These are phyloP conservation scores for Mirza zaza DNA, from an alignment of 2,113 vertebrate genomes.

Conservation along the genomic window DNA sequence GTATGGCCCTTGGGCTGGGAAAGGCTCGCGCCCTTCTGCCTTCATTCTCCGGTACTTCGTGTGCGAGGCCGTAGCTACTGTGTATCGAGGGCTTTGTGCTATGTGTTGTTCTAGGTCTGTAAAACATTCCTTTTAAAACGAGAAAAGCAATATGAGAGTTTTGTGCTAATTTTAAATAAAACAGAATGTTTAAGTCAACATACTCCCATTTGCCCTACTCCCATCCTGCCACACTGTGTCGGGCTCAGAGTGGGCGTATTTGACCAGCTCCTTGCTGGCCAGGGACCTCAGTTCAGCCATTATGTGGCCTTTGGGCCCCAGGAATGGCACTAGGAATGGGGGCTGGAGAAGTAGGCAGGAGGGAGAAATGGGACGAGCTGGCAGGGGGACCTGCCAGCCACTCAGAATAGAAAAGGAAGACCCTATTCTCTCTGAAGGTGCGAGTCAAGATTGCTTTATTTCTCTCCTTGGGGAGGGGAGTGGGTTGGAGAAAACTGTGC, in stretches of 20 bases:
- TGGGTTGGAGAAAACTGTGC: neutral
- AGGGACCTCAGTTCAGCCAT: neutral
- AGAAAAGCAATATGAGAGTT: slow-evolving; percentile 49
- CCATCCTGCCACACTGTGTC: neutral
- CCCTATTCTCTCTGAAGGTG: neutral
- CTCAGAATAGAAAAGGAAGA: neutral
- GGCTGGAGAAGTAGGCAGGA: neutral
- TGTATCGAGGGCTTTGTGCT: neutral
- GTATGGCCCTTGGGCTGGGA: neutral
- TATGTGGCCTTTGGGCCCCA: neutral
- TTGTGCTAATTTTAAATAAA: slow-evolving; percentile 71
- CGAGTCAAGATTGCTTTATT: neutral
- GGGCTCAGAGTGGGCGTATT: neutral
- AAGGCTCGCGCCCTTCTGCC: neutral
- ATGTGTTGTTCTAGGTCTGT: neutral
- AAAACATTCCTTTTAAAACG: neutral
- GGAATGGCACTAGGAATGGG: neutral
- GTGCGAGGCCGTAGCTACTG: neutral
- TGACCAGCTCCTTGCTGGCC: neutral
- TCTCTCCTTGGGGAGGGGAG: neutral
- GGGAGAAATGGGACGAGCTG: neutral
- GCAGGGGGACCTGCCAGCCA: neutral
- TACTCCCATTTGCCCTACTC: neutral
- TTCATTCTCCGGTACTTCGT: neutral
- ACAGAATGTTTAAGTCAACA: neutral